Evolutionary conservation across 1,140 invertebrate genomes (phyloP).

Genomic region (Drosophila neocordata): DNA sequence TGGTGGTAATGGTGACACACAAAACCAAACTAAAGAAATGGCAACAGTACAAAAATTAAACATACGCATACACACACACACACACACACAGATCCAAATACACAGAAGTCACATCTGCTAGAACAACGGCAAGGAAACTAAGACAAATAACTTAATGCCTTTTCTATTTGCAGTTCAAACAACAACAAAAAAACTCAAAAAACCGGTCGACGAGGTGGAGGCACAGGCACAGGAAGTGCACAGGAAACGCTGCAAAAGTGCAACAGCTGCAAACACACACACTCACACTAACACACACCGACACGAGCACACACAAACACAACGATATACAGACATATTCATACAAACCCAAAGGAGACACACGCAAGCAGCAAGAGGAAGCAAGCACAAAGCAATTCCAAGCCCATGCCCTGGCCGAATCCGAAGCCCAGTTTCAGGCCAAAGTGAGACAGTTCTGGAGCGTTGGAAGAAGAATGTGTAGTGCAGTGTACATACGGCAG

Average conservation of each 20-base stretch:
- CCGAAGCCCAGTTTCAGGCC: constrained; percentile 21
- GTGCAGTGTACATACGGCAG: constrained; percentile 68
- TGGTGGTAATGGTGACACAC: constrained; percentile 14
- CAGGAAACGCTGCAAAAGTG: constrained; percentile 63
- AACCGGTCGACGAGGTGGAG: constrained; percentile 25
- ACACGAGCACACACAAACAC: constrained; percentile 14
- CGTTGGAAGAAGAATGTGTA: constrained; percentile 71
- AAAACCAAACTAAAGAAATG: constrained; percentile 7
- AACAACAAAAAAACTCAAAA: constrained; percentile 31
- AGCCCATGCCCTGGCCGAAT: constrained; percentile 17
- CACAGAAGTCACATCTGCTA: constrained; percentile 10
- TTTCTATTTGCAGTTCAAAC: constrained; percentile 78
- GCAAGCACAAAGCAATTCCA: neutral
- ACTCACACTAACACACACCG: constrained; percentile 7
- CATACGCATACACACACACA: neutral
- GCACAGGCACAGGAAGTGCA: constrained; percentile 23
- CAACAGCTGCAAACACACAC: constrained; percentile 67
- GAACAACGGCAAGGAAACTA: constrained; percentile 41
- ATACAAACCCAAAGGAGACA: neutral
- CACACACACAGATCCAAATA: neutral
- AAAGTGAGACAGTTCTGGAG: constrained; percentile 38
- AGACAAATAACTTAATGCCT: constrained; percentile 79
- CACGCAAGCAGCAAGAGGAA: too few relatives aligned
- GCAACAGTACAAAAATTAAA: constrained; percentile 18
- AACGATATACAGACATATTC: neutral